Conservation (phyloP, 2,888 invertebrate species). For the Leptarthrus brevirostris region DNA sequence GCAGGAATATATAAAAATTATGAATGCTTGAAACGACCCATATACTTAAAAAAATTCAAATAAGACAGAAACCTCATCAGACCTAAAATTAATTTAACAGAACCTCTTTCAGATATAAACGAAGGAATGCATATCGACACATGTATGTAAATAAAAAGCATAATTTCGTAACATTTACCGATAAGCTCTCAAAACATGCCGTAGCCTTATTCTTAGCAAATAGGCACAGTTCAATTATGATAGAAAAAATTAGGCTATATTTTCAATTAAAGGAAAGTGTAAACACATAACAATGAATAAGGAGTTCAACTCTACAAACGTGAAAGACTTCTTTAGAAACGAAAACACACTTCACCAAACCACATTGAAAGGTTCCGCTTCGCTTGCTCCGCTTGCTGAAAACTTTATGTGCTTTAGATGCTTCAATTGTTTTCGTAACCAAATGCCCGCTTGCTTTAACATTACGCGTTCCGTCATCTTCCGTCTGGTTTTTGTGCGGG, state of each 20-base stretch:
- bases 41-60: slow-evolving; percentile 18
- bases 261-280: slow-evolving; percentile 20
- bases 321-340: slow-evolving; percentile 18
- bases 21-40: background rate
- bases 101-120: background rate
- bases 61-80: too few species aligned
- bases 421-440: too few species aligned
- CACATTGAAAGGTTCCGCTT: too few species aligned
- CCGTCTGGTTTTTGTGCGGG: too few species aligned
- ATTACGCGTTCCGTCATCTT: too few species aligned
- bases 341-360: too few species aligned
- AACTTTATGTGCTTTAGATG: too few species aligned
- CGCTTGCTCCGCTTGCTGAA: too few species aligned
- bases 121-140: too few species aligned
- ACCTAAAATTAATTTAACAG: slow-evolving; percentile 5
- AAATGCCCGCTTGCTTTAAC: too few species aligned
- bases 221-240: slow-evolving; percentile 10
- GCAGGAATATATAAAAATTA: slow-evolving; percentile 30
- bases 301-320: slow-evolving; percentile 6
- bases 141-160: slow-evolving; percentile 8
- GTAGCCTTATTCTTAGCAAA: background rate
- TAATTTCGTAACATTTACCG: too few species aligned
- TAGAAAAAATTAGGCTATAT: slow-evolving; percentile 24
- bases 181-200: slow-evolving; percentile 25
- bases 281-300: slow-evolving; percentile 9